Evolutionary conservation across 2,888 invertebrate species (phyloP), one percentile per base, ranked within the genome.

Genomic region (Leucozona laternaria): DNA sequence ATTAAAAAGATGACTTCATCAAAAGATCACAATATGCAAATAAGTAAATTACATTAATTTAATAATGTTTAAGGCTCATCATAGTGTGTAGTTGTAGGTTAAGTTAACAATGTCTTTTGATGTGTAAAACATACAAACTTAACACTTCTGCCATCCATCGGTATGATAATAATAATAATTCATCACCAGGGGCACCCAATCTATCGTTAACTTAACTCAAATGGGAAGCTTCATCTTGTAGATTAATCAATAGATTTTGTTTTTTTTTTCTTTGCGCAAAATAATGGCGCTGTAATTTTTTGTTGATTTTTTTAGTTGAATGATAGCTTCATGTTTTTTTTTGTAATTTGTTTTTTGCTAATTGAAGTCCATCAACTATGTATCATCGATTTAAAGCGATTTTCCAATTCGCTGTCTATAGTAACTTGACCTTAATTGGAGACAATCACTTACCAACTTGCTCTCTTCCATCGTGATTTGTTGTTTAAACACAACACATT

Each of bases 361-460:
- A 43, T 62, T 62, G 43, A 62, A 62, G 28, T 45, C 10, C 17
- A 62, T 62, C 40, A 13, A n/a, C 22, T 15, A 62, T 62, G 1
- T 34, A 11, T 5, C 10, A 40, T 55, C 17, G 20, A 25, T 43
- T 17, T 22, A n/a, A n/a, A 40, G 8, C n/a, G 2, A 62, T 3
- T 62, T 45, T 20, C 17, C 25, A 62, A 25, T 62, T 43, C n/a
- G 11, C 2, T 31, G 11, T 31, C 17, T 20, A 48, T 66, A 45
- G 64, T 66, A 48, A 48, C 28, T 48, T 66, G 64, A 66, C 64
- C 64, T 34, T 7, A 48, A 66, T 66, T 20, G 31, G n/a, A 20
- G 48, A 66, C 64, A 66, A 20, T 60, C 37, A 28, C 58, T 60
- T 22, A 28, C 58, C 13, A 58, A 13, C 13, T 57, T 31, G 4